These are phyloP conservation scores for Seriola rivoliana DNA, from an alignment of 2,113 vertebrate genomes.

Conservation along the genomic window DNA sequence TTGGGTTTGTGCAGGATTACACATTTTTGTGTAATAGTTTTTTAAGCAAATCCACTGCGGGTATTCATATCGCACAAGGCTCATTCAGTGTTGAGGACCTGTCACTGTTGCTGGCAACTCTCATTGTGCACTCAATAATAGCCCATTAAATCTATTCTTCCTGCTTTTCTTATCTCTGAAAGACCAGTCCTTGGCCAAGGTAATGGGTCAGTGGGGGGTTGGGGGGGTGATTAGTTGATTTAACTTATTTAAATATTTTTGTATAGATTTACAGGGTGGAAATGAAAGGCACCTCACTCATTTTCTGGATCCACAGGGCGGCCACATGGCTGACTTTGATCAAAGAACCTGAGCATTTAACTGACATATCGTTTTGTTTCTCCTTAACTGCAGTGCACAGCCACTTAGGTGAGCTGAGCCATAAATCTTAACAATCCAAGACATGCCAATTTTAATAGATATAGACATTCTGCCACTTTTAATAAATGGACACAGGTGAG, in stretches of 20 bases:
- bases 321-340: conserved; percentile 49
- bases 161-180: conserved; percentile 80
- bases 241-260: conserved; percentile 78
- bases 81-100: conserved; percentile 81
- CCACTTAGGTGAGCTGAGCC: conserved; percentile 34
- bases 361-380: conserved; percentile 52
- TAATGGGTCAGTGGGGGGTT: conserved; percentile 74
- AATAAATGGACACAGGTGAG: conserved; percentile 68
- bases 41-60: conserved; percentile 72
- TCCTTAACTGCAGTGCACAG: conserved; percentile 44
- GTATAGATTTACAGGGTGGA: conserved; percentile 74
- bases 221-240: conserved; percentile 77
- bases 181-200: conserved; percentile 76
- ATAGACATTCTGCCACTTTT: conserved; percentile 32
- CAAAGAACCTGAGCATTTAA: conserved; percentile 43
- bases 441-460: conserved; percentile 65
- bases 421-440: conserved; percentile 64
- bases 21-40: conserved; percentile 73
- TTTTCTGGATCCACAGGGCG: conserved; percentile 25
- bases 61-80: conserved; percentile 77
- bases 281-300: conserved; percentile 57
- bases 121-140: conserved; percentile 84
- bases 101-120: conserved; percentile 77
- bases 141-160: conserved; percentile 82
- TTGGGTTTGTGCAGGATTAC: conserved; percentile 73